These are phyloP conservation scores for Serilophus lunatus DNA, from an alignment of 2,113 vertebrate genomes.

Conservation along the genomic window DNA sequence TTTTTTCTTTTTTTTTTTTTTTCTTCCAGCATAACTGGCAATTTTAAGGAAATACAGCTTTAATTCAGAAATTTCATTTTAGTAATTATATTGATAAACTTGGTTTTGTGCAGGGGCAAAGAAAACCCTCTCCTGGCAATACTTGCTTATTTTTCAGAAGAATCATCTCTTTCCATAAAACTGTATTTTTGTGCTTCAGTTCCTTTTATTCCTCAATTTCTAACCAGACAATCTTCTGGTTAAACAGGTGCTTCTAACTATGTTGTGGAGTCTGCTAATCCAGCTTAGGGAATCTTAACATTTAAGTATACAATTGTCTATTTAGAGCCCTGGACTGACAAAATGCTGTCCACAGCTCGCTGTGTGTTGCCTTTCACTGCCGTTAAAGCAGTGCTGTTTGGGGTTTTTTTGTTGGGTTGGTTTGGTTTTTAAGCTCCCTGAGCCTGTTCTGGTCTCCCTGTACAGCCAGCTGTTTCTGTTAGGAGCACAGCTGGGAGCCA, in stretches of 20 bases:
- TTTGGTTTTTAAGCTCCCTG: not conserved
- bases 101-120: not conserved
- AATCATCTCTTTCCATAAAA: rapidly evolving
- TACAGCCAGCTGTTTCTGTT: not conserved
- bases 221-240: not conserved
- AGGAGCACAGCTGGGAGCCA: not conserved
- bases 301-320: not conserved
- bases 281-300: conserved; percentile 12
- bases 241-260: not conserved
- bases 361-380: not conserved
- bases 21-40: conserved; percentile 41
- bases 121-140: not conserved
- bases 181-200: not conserved
- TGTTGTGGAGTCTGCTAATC: not conserved
- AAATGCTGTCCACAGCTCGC: not conserved
- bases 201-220: conserved; percentile 22
- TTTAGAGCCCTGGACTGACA: not conserved
- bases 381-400: not conserved
- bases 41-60: conserved; percentile 49
- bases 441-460: not conserved
- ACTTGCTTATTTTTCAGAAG: not conserved
- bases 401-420: not conserved
- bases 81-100: not conserved
- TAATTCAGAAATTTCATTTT: conserved; percentile 28
- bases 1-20: not conserved